Evolutionary conservation across 1,140 invertebrate species (phyloP).

Genomic region (Drosophila carrolli): DNA sequence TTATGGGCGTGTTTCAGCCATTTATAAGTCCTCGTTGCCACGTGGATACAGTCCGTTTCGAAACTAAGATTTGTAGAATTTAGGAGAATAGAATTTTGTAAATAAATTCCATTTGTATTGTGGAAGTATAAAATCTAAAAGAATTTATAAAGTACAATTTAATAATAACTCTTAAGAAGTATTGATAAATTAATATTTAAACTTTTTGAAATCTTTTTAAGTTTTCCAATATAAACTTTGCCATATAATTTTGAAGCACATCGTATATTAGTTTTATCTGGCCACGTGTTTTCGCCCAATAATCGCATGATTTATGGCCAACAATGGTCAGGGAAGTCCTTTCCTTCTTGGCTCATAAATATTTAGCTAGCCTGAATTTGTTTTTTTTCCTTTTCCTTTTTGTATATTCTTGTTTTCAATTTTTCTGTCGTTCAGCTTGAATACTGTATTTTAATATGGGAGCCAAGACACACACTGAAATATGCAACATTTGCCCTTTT

Average conservation of each 20-base stretch:
- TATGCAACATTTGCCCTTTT: constrained; percentile 27
- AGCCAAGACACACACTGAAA: constrained; percentile 4
- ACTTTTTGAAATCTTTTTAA: no score
- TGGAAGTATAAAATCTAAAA: no score
- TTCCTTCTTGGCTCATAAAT: constrained; percentile 47
- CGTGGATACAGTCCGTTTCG: constrained; percentile 19
- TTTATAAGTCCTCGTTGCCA: constrained; percentile 29
- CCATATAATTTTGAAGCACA: constrained; percentile 5
- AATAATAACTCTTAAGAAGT: no score
- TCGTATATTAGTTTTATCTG: constrained; percentile 35
- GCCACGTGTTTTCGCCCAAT: constrained; percentile 68
- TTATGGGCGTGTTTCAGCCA: constrained; percentile 30
- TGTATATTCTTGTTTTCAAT: constrained; percentile 24
- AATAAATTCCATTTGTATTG: no score
- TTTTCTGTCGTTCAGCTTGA: constrained; percentile 53
- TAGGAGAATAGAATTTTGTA: no score
- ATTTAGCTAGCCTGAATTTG: constrained; percentile 34
- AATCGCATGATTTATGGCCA: constrained; percentile 72
- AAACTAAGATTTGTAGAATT: background rate
- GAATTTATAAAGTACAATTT: no score
- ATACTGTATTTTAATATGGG: constrained; percentile 72
- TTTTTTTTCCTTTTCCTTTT: constrained; percentile 6
- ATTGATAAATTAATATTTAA: no score
- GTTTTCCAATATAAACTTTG: no score
- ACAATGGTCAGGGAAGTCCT: constrained; percentile 37